These are phyloP conservation scores for Nemotelus nigrinus DNA, from an alignment of 2,888 invertebrate species.

Conservation along the genomic window DNA sequence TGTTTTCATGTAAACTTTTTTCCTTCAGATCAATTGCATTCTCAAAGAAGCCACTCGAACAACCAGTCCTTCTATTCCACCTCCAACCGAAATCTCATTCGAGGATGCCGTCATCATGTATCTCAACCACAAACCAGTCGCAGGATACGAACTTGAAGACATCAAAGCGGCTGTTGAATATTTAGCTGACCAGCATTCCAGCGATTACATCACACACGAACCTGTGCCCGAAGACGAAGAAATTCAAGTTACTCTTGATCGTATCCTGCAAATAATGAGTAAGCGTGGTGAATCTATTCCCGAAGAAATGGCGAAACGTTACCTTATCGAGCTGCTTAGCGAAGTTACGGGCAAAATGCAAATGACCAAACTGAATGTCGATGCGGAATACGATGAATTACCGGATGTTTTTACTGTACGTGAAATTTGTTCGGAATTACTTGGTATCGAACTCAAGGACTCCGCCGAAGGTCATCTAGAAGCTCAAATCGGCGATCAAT, in stretches of 20 bases:
- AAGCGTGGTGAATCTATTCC: constrained; percentile 47
- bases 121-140: constrained; percentile 73
- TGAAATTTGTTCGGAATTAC: constrained; percentile 19
- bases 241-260: constrained; percentile 22
- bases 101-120: constrained; percentile 74
- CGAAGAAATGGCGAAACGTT: constrained; percentile 45
- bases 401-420: constrained; percentile 12
- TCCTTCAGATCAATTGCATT: constrained; percentile 69
- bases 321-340: constrained; percentile 44
- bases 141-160: constrained; percentile 66
- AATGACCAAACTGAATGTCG: constrained; percentile 13
- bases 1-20: neutral
- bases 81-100: constrained; percentile 67
- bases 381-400: neutral
- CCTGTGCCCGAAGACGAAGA: neutral
- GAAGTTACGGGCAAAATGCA: neutral
- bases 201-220: neutral
- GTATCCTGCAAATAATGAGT: constrained; percentile 48
- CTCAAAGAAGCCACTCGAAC: constrained; percentile 67
- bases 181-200: constrained; percentile 20
- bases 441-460: constrained; percentile 16
- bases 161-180: constrained; percentile 60
- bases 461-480: neutral
- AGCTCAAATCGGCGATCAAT: neutral
- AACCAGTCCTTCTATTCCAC: neutral